Base-by-base conservation (phyloP, 2,113 vertebrate genomes). In the Myodes glareolus region DNA sequence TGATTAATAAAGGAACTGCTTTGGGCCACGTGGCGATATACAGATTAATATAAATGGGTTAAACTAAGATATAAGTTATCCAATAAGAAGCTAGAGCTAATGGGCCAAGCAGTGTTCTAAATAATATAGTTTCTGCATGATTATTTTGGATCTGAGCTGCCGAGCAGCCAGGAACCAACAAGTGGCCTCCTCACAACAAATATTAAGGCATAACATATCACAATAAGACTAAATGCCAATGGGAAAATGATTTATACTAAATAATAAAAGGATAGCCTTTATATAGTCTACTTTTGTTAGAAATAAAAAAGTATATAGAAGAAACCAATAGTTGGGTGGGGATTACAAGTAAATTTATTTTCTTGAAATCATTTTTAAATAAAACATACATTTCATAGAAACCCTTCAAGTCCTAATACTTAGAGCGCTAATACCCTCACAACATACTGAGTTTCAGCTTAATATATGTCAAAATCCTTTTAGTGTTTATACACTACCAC, bases 271-370 rank as follows among this genome's bases (percentile, higher is more conserved):
- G 11, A 19, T 94, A n/a, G 39, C 52, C 25, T 82, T 58, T 27
- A 29, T 50, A 96, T 73, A 19, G 63, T 92, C 63, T 88, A 92
- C 86, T 80, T 93, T 97, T 94, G 52, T 82, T 36, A 91, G 89
- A 82, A 93, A 77, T 52, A 77, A n/a, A 42, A 86, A 95, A 92
- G 65, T 88, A 3, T 93, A 93, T 75, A 87, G n/a, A 95, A 97
- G 33, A 96, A 97, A 89, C 65, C 67, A 95, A 39, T 88, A 97
- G 55, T 95, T 95, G 75, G 55, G 84, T 95, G 55, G n/a, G 92
- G 27, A 92, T 95, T 96, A 95, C 19, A 97, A 92, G 33, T 95
- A 95, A 88, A 96, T 98, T 97, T 96, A 97, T 97, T 98, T 95
- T 97, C 77, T 72, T 97, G 29, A 95, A 98, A 89, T 19, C 29